Percentiles rank a stretch among this genome's conserved stretches.
Conservation (phyloP, 2,113 vertebrate genomes). For the Dolichotis patagonum region DNA sequence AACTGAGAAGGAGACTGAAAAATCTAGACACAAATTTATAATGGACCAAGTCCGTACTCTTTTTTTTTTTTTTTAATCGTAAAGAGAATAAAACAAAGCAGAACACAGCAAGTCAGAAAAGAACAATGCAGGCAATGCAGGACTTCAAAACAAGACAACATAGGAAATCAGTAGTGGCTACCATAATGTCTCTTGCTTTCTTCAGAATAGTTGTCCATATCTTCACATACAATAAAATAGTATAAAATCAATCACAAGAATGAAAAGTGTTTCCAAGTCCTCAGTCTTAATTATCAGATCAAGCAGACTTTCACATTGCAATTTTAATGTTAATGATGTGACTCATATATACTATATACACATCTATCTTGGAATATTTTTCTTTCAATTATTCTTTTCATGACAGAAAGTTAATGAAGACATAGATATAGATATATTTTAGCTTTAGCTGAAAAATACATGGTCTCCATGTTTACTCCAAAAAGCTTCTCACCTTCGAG, state of each 20-base stretch:
- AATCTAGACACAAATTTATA: not conserved
- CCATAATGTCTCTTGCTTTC: too few relatives aligned
- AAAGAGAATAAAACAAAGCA: too few relatives aligned
- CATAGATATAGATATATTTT: not conserved
- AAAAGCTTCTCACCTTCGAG: not conserved
- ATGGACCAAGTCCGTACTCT: not conserved
- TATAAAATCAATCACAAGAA: too few relatives aligned
- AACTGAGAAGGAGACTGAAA: slow-evolving; percentile 22
- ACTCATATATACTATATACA: not conserved
- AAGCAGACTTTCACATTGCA: not conserved
- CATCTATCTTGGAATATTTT: not conserved
- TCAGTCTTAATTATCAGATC: not conserved
- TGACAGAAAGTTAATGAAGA: not conserved
- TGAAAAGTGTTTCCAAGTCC: too few relatives aligned
- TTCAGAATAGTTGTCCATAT: too few relatives aligned
- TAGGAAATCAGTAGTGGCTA: too few relatives aligned
- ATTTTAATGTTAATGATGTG: slow-evolving; percentile 40
- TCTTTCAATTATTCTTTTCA: not conserved
- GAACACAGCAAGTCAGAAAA: too few relatives aligned
- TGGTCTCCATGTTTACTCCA: slow-evolving; percentile 11
- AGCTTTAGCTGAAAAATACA: slow-evolving; percentile 37
- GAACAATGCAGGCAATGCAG: too few relatives aligned
- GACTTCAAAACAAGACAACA: too few relatives aligned
- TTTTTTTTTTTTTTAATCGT: too few relatives aligned
- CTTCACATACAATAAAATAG: too few relatives aligned